A percentile compares a stretch with the other conserved stretches of the same genome.
phyloP scores from a whole-genome alignment of 1,140 invertebrate genomes.

The Anoplophora glabripennis region DNA sequence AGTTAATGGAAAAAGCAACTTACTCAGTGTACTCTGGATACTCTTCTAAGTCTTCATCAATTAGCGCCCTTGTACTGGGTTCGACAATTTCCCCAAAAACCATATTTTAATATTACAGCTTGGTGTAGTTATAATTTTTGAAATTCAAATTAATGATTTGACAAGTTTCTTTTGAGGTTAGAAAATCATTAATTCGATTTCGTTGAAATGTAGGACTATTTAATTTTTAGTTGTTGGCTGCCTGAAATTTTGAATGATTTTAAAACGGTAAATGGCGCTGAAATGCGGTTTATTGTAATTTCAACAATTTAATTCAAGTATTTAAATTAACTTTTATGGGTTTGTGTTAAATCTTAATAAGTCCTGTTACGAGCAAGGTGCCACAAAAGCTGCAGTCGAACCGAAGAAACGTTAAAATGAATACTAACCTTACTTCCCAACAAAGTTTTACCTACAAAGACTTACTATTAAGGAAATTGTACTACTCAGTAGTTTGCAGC shows the following conservation, averaged over 20 bases:
- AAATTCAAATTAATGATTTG: neutral
- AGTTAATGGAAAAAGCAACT: slow-evolving; percentile 1
- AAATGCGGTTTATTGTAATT: no score
- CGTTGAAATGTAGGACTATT: no score
- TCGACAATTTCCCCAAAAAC: slow-evolving; percentile 45
- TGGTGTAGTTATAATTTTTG: no score
- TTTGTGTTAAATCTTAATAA: no score
- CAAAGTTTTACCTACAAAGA: slow-evolving; percentile 47
- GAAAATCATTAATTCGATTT: no score
- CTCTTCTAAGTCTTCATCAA: slow-evolving; percentile 31
- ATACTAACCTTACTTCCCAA: slow-evolving; percentile 30
- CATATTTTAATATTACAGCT: slow-evolving; percentile 24
- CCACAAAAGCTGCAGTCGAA: no score
- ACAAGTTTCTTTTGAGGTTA: neutral
- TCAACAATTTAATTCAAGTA: no score
- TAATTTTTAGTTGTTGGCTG: no score
- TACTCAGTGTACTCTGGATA: slow-evolving; percentile 36
- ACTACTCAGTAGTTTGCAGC: slow-evolving; percentile 51
- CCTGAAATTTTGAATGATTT: no score
- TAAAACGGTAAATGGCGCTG: no score
- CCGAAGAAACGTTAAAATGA: slow-evolving; percentile 14
- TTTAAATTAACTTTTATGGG: no score
- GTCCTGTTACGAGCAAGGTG: no score
- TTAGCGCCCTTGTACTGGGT: slow-evolving; percentile 41
- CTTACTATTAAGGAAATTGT: slow-evolving; percentile 51